These are phyloP conservation scores for Ancistrus triradiatus DNA, from an alignment of 2,113 vertebrate genomes.

Conservation along the genomic window DNA sequence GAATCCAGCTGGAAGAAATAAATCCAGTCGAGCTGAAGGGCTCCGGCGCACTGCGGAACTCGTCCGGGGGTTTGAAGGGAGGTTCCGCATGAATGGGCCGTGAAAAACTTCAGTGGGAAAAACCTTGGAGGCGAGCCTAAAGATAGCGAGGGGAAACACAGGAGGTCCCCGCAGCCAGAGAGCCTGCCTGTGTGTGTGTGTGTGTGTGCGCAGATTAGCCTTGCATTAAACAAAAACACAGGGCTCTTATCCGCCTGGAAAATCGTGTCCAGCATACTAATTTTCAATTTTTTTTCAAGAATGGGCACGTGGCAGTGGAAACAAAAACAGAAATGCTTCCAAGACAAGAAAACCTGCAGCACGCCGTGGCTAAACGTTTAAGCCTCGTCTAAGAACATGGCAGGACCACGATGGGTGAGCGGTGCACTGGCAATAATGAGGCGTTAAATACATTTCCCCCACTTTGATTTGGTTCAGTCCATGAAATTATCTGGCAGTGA, in stretches of 20 bases:
- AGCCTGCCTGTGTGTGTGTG: not conserved
- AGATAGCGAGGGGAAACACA: slow-evolving; percentile 37
- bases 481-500: slow-evolving; percentile 3
- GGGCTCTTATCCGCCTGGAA: slow-evolving; percentile 7
- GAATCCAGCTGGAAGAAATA: not conserved
- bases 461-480: slow-evolving; percentile 3
- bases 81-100: slow-evolving; percentile 13
- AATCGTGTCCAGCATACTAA: not conserved
- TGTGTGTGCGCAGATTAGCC: not conserved
- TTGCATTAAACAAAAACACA: not conserved
- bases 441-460: slow-evolving; percentile 1
- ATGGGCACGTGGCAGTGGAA: slow-evolving; percentile 20
- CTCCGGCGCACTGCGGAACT: not conserved
- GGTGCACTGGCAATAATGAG: slow-evolving; percentile 12
- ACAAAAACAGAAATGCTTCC: slow-evolving; percentile 4
- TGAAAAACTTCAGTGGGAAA: slow-evolving; percentile 28
- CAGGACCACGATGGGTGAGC: not conserved
- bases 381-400: not conserved
- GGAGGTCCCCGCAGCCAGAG: slow-evolving; percentile 12
- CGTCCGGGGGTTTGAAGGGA: not conserved
- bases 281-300: not conserved
- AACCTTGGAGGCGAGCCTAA: slow-evolving; percentile 28
- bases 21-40: not conserved
- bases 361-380: slow-evolving; percentile 9
- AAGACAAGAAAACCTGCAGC: slow-evolving; percentile 17